Base-by-base conservation (phyloP, 2,888 invertebrate genomes). In the Stenurella melanura region DNA sequence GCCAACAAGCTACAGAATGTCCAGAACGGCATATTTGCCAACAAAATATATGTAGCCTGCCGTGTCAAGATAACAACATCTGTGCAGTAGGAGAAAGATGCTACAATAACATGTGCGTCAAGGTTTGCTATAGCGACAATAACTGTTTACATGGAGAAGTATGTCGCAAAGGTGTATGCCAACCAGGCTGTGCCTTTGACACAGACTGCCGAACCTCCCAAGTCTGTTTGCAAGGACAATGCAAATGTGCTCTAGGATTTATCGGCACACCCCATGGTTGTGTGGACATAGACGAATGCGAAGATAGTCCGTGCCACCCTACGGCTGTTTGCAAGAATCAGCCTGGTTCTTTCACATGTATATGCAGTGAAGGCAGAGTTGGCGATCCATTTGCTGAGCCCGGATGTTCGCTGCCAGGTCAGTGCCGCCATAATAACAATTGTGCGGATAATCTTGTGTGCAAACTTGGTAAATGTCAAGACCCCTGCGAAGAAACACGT, bases 121-220 rank as follows among this genome's bases (percentile, higher is more conserved):
- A 96, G 90, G 93, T 97, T 50, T 97, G 97, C 87, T 96, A 96
- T 86, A 94, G 95, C 11, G 96, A 96, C 87, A 96, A 95, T 85
- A 97, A 97, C 86, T 97, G 97, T 85, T 91, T 97, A 83, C 95
- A 96, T 1, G 97, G 97, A 67, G 97, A 97, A 90, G 93, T 97
- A 76, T 97, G 97, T 84, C 93, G 93, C 78, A 90, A 91, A 80
- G 96, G 97, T 71, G 92, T 94, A 58, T 97, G 97, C 86, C 93
- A 95, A 85, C 92, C 94, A 2, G 97, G 97, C 7, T 97, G 97
- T 87, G 93, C 94, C 77, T 92, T 93, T 0, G 96, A 96, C 87
- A 92, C 93, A 1, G 97, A 97, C 85, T 97, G 97, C 86, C 92
- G 93, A 63, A 90, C 92, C 57, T 94, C 95, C 79, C 95, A 97